phyloP scores from a whole-genome alignment of 2,888 invertebrate species.

The Dicyrtoma fusca region DNA sequence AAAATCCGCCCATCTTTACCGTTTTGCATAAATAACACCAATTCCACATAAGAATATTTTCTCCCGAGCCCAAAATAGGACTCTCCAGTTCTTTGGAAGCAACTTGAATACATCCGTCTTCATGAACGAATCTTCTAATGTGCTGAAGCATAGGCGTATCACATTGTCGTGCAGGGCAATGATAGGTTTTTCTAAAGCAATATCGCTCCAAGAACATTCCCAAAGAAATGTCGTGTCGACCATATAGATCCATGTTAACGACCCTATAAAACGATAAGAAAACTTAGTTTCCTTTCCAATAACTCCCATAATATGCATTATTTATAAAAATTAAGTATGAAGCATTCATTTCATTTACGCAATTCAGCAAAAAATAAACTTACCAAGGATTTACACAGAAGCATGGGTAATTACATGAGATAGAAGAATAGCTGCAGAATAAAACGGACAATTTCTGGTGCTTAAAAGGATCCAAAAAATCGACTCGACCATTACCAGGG shows the following conservation, averaged over 20 bases:
- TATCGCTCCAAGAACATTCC: constrained; percentile 92
- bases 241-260: constrained; percentile 93
- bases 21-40: constrained; percentile 73
- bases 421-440: constrained; percentile 82
- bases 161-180: constrained; percentile 79
- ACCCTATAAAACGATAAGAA: constrained; percentile 65
- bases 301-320: not conserved
- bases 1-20: constrained; percentile 58
- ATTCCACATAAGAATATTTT: constrained; percentile 79
- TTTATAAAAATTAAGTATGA: not conserved
- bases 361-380: constrained; percentile 56
- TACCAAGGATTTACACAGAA: constrained; percentile 90
- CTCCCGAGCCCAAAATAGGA: constrained; percentile 61
- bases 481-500: constrained; percentile 59
- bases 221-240: constrained; percentile 89
- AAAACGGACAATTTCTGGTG: constrained; percentile 87
- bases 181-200: constrained; percentile 78
- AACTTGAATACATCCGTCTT: constrained; percentile 84
- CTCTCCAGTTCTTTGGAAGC: constrained; percentile 63
- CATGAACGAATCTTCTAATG: constrained; percentile 86
- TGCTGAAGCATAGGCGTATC: constrained; percentile 85
- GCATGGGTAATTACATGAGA: constrained; percentile 76
- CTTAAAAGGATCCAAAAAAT: constrained; percentile 77
- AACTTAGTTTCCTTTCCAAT: not conserved
- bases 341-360: too few species aligned